phyloP scores from a whole-genome alignment of 35 echinoderm and acorn worm genomes.

The Lytechinus variegatus region DNA sequence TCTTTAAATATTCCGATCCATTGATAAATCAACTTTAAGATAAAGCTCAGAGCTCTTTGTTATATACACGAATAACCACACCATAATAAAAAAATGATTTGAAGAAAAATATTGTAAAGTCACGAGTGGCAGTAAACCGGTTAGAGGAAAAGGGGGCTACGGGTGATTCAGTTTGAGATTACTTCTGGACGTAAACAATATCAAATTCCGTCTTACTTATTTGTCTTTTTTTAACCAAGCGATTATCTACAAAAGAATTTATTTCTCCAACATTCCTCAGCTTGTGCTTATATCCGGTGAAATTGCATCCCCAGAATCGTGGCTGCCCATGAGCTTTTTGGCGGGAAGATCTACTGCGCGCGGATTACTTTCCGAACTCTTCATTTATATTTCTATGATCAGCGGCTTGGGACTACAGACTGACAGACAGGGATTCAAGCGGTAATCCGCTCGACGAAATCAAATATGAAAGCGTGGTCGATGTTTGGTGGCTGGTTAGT shows the following conservation, averaged over 20 bases:
- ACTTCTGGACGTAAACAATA: not conserved
- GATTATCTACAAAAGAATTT: not conserved
- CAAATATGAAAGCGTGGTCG: not conserved
- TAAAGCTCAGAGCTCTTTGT: too few relatives aligned
- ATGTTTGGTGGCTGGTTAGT: not conserved
- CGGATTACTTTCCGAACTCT: not conserved
- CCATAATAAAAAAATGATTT: too few relatives aligned
- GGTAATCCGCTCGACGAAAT: not conserved
- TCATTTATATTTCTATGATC: not conserved
- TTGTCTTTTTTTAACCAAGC: not conserved
- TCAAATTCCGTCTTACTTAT: not conserved
- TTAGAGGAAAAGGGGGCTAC: not conserved
- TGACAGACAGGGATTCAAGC: not conserved
- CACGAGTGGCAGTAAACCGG: too few relatives aligned
- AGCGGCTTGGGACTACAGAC: not conserved
- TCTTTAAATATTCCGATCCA: too few relatives aligned
- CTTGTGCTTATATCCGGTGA: not conserved
- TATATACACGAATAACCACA: too few relatives aligned
- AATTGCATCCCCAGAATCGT: not conserved
- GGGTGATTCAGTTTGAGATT: not conserved
- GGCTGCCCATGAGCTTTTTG: not conserved
- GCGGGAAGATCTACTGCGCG: not conserved
- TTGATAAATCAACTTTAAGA: too few relatives aligned
- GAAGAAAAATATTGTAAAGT: too few relatives aligned
- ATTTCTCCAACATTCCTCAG: not conserved